phyloP scores from a whole-genome alignment of 2,888 invertebrate species.

The Ochropleura leucogaster region DNA sequence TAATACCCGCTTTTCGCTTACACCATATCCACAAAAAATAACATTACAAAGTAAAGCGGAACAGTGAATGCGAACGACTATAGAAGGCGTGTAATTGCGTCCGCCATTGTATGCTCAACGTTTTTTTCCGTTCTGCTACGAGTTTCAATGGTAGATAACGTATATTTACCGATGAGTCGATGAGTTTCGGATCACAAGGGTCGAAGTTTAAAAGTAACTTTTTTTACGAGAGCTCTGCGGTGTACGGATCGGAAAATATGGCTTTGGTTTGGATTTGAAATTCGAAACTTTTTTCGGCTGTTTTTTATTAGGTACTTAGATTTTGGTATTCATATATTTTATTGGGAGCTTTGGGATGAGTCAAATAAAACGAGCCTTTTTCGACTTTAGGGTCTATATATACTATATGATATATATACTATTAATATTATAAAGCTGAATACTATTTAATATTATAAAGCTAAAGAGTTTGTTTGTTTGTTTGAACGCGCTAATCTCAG shows the following conservation, averaged over 20 bases:
- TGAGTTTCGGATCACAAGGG: constrained; percentile 52
- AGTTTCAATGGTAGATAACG: constrained; percentile 56
- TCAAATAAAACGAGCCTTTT: background rate
- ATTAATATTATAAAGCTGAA: too few species aligned
- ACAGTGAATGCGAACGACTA: constrained; percentile 76
- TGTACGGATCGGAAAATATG: constrained; percentile 34
- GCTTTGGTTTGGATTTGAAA: constrained; percentile 48
- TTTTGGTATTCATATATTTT: constrained; percentile 8
- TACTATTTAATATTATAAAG: too few species aligned
- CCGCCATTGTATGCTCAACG: constrained; percentile 71
- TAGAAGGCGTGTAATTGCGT: constrained; percentile 77
- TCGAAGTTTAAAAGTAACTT: constrained; percentile 41
- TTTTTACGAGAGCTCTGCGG: constrained; percentile 42
- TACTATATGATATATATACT: too few species aligned
- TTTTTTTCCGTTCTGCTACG: constrained; percentile 58
- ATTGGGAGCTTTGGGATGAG: background rate
- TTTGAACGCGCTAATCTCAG: too few species aligned
- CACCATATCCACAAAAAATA: constrained; percentile 45
- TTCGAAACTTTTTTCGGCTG: constrained; percentile 35
- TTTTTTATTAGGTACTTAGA: background rate
- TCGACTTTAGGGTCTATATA: too few species aligned
- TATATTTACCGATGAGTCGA: constrained; percentile 53
- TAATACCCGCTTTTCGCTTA: constrained; percentile 19
- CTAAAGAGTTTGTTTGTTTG: too few species aligned
- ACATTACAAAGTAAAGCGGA: constrained; percentile 75